phyloP scores from a whole-genome alignment of 2,888 invertebrate genomes.

The Sycophila texana region DNA sequence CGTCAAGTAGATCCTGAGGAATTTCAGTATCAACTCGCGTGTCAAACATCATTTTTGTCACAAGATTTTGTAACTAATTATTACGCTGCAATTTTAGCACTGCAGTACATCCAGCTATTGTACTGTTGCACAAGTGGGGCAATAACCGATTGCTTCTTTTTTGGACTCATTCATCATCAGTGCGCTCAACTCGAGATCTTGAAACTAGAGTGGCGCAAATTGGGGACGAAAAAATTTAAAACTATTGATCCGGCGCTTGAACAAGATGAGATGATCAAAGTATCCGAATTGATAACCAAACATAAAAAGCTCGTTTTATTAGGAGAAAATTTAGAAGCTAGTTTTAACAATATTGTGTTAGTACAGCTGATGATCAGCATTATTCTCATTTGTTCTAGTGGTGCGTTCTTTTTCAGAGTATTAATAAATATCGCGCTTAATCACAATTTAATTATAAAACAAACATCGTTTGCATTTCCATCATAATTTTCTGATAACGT shows the following conservation, averaged over 20 bases:
- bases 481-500: background rate
- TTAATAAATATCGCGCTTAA: too few species aligned
- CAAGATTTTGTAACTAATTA: slow-evolving; percentile 8
- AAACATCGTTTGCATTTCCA: too few species aligned
- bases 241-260: background rate
- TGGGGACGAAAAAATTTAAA: background rate
- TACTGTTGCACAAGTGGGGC: slow-evolving; percentile 48
- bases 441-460: background rate
- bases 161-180: slow-evolving; percentile 43
- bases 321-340: slow-evolving; percentile 43
- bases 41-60: slow-evolving; percentile 45
- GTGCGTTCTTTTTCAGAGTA: slow-evolving; percentile 8
- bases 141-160: slow-evolving; percentile 49
- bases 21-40: slow-evolving; percentile 33
- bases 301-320: slow-evolving; percentile 39
- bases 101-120: slow-evolving; percentile 46
- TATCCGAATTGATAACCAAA: slow-evolving; percentile 9
- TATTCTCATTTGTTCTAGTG: slow-evolving; percentile 51
- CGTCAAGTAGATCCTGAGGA: slow-evolving; percentile 3
- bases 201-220: slow-evolving; percentile 32
- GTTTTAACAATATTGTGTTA: slow-evolving; percentile 37
- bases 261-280: background rate
- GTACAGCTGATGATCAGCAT: slow-evolving; percentile 45
- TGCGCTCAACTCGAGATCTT: slow-evolving; percentile 50
- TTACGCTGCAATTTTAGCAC: slow-evolving; percentile 1